phyloP scores from a whole-genome alignment of 2,888 invertebrate genomes.

The Chrysotoxum bicinctum region DNA sequence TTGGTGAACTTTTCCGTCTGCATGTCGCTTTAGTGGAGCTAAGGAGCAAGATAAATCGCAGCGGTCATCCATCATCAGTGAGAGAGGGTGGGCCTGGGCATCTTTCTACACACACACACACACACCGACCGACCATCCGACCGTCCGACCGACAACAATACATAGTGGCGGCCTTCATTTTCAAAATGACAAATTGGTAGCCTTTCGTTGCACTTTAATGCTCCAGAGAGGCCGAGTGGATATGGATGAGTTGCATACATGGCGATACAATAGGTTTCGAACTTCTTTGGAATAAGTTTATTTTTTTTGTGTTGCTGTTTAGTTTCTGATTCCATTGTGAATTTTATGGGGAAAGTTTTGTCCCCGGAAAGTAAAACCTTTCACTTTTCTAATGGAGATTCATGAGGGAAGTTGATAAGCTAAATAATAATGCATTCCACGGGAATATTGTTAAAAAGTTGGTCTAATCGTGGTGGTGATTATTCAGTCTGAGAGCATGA shows the following conservation, averaged over 20 bases:
- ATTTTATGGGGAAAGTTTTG: conserved; percentile 40
- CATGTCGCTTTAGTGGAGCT: conserved; percentile 57
- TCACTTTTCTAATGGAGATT: conserved; percentile 54
- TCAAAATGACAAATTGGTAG: conserved; percentile 71
- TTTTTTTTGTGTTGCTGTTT: background rate
- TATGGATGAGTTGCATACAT: conserved; percentile 64
- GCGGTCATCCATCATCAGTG: conserved; percentile 68
- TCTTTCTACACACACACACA: background rate
- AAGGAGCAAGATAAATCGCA: conserved; percentile 70
- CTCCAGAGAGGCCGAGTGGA: conserved; percentile 63
- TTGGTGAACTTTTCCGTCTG: conserved; percentile 60
- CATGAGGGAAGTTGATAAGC: conserved; percentile 55
- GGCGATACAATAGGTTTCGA: conserved; percentile 45
- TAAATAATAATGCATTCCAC: conserved; percentile 43
- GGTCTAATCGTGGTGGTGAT: conserved; percentile 11
- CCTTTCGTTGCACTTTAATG: conserved; percentile 72
- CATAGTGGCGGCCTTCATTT: conserved; percentile 66
- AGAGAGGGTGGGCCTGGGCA: conserved; percentile 47
- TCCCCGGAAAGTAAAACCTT: conserved; percentile 31
- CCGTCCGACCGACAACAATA: background rate
- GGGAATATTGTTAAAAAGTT: conserved; percentile 32
- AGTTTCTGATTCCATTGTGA: conserved; percentile 8
- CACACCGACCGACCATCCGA: background rate
- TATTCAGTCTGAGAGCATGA: conserved; percentile 21
- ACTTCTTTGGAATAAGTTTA: conserved; percentile 13